These are phyloP conservation scores for Lasioglossum pauxillum DNA, from an alignment of 2,888 invertebrate species.

Conservation along the genomic window DNA sequence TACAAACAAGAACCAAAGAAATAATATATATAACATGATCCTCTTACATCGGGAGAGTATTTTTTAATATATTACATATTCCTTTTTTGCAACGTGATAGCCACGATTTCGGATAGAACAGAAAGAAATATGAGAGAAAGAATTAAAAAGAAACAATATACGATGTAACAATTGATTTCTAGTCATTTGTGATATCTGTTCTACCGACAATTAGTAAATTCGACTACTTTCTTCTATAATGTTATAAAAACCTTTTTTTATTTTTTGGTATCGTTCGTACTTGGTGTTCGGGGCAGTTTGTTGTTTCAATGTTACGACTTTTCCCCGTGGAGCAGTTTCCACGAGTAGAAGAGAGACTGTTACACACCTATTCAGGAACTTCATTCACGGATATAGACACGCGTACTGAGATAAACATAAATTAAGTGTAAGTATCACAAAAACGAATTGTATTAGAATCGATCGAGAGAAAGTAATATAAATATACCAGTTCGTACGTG, in stretches of 20 bases:
- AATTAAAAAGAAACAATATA: slow-evolving; percentile 41
- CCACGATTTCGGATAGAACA: slow-evolving; percentile 57
- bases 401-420: slow-evolving; percentile 48
- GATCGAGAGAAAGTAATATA: slow-evolving; percentile 18
- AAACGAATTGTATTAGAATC: slow-evolving; percentile 29
- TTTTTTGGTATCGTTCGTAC: slow-evolving; percentile 64
- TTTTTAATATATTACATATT: slow-evolving; percentile 69
- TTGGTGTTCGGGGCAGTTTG: slow-evolving; percentile 72
- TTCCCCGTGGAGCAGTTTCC: slow-evolving; percentile 41
- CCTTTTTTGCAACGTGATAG: slow-evolving; percentile 49
- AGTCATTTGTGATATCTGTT: slow-evolving; percentile 61
- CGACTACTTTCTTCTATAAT: slow-evolving; percentile 66
- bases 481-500: background rate
- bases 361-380: slow-evolving; percentile 65
- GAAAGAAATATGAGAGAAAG: background rate
- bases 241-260: slow-evolving; percentile 68
- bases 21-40: slow-evolving; percentile 60
- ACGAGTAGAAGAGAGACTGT: slow-evolving; percentile 41
- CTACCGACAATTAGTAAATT: slow-evolving; percentile 69
- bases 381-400: slow-evolving; percentile 56
- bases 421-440: slow-evolving; percentile 50
- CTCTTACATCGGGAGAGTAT: slow-evolving; percentile 64
- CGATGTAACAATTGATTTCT: slow-evolving; percentile 72
- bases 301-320: slow-evolving; percentile 80
- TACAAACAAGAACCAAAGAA: slow-evolving; percentile 62